Evolutionary conservation across 2,797 vertebrate species (phyloP).

Genomic region (Ciconia nigra): DNA sequence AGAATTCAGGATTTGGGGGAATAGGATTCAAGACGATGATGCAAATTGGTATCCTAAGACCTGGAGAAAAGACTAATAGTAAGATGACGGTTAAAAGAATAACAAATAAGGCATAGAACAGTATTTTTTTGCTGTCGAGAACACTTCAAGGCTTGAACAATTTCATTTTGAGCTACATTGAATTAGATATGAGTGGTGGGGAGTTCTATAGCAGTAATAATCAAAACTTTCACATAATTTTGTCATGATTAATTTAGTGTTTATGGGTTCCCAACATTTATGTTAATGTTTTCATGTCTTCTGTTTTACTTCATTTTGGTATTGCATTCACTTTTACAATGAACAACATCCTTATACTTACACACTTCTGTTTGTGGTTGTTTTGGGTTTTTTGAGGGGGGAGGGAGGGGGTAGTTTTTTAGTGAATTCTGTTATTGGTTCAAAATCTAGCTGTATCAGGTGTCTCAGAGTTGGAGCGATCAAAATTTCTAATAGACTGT

Average conservation of each 20-base stretch:
- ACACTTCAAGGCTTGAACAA: not conserved
- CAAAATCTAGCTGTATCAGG: not conserved
- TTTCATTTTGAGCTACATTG: not conserved
- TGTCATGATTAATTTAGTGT: not conserved
- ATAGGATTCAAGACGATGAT: not conserved
- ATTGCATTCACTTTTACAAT: not conserved
- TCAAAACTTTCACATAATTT: not conserved
- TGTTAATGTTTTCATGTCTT: not conserved
- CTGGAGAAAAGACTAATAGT: not conserved
- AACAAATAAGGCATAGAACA: not conserved
- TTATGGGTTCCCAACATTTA: not conserved
- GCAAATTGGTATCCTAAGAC: not conserved
- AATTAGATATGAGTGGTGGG: not conserved
- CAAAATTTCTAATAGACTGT: not conserved
- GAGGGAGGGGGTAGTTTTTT: too few species aligned
- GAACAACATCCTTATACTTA: not conserved
- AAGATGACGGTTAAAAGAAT: not conserved
- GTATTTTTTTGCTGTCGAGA: not conserved
- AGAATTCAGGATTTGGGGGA: not conserved
- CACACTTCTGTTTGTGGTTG: not conserved
- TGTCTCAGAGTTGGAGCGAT: not conserved
- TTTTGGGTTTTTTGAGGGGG: too few species aligned
- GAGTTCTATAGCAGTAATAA: not conserved
- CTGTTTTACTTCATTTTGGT: not conserved
- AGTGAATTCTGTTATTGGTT: not conserved